Percentiles rank a stretch among this genome's conserved stretches.
These are phyloP conservation scores for Hyppa rectilinea DNA, from an alignment of 2,888 invertebrate species.

Conservation along the genomic window DNA sequence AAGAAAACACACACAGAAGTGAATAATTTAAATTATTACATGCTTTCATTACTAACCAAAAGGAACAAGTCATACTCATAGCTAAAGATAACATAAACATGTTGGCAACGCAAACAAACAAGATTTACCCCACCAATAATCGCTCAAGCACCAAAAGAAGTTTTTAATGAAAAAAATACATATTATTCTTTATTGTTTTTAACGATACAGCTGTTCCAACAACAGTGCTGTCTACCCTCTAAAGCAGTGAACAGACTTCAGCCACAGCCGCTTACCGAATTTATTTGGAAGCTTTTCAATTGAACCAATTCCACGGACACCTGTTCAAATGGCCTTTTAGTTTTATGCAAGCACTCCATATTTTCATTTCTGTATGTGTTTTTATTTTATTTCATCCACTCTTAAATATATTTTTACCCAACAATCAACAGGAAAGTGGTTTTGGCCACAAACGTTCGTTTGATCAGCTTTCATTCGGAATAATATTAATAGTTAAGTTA, in stretches of 20 bases:
- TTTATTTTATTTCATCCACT: constrained; percentile 13
- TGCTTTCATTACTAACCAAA: too few relatives aligned
- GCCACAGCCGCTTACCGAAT: constrained; percentile 25
- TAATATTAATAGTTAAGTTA: constrained; percentile 19
- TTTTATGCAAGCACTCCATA: constrained; percentile 38
- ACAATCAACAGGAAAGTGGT: constrained; percentile 30
- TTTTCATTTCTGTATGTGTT: constrained; percentile 33
- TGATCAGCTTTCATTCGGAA: neutral
- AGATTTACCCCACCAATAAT: too few relatives aligned
- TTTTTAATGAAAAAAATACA: too few relatives aligned
- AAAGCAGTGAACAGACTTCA: neutral
- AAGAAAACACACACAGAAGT: too few relatives aligned
- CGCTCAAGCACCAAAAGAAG: too few relatives aligned
- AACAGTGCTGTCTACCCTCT: constrained; percentile 3
- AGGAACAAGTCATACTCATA: too few relatives aligned
- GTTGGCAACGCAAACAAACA: too few relatives aligned
- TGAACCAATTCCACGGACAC: constrained; percentile 36
- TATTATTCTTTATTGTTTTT: neutral
- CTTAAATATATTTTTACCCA: neutral
- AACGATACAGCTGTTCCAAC: neutral
- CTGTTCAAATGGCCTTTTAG: constrained; percentile 48
- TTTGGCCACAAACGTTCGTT: constrained; percentile 1
- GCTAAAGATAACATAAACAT: too few relatives aligned
- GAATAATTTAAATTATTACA: too few relatives aligned
- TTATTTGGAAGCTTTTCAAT: constrained; percentile 53